Conservation (phyloP, 2,888 invertebrate species). For the Bursaphelenchus okinawaensis region DNA sequence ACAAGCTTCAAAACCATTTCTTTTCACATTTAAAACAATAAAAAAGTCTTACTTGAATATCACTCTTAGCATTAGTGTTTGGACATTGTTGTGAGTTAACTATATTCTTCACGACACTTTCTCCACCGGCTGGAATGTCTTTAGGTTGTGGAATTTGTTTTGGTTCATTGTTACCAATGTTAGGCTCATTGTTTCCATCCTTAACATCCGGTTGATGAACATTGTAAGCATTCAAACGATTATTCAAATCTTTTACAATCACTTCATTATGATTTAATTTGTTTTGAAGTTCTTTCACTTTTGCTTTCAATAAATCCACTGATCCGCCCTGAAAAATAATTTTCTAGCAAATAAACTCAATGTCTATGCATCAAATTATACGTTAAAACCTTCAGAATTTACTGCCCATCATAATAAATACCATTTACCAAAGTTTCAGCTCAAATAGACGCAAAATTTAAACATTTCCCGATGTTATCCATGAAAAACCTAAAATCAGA, state of each 20-base stretch:
- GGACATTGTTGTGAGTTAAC: not conserved
- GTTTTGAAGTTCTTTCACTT: not conserved
- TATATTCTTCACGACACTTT: not conserved
- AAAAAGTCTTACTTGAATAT: conserved; percentile 12
- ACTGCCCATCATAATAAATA: too few relatives aligned
- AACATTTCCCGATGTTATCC: too few relatives aligned
- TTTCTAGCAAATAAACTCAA: not conserved
- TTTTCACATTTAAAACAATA: not conserved
- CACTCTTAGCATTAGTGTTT: conserved; percentile 5
- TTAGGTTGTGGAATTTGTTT: not conserved
- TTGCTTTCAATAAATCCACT: not conserved
- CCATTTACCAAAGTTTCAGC: too few relatives aligned
- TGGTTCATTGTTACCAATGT: not conserved
- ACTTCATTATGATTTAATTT: not conserved
- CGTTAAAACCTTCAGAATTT: too few relatives aligned
- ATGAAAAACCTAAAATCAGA: too few relatives aligned
- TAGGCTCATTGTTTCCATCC: not conserved
- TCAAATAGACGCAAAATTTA: too few relatives aligned
- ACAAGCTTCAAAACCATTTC: not conserved
- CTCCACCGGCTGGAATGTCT: not conserved
- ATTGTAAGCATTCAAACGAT: not conserved
- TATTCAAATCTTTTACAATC: not conserved
- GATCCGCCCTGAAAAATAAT: not conserved
- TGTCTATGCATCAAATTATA: too few relatives aligned
- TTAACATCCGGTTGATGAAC: not conserved